Base-by-base conservation (phyloP, 30 jellyfish, hydroid and myxozoan species). In the Cassiopea xamachana region DNA sequence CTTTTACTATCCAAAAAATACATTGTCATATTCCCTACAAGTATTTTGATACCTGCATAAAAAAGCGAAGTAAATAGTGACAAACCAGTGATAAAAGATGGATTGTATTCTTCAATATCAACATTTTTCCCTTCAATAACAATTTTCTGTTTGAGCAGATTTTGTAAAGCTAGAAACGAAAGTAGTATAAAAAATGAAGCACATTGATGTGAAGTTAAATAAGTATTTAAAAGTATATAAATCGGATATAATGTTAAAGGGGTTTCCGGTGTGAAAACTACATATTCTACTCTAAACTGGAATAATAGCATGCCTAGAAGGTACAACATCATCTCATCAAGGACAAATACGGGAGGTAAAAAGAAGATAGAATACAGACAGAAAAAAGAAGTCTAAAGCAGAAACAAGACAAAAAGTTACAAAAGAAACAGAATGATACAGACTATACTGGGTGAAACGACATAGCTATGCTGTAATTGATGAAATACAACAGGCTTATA, bases 1-100 rank as follows among this genome's bases (percentile, higher is more conserved):
- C n/a, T n/a, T n/a, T n/a, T n/a, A n/a, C n/a, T n/a, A n/a, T n/a
- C n/a, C n/a, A n/a, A n/a, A n/a, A n/a, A n/a, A n/a, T n/a, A n/a
- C n/a, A n/a, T n/a, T n/a, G n/a, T n/a, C n/a, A 51, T 69, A 17
- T 69, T 14, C 48, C 48, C 78, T n/a, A n/a, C n/a, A n/a, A n/a
- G n/a, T n/a, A n/a, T n/a, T n/a, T n/a, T n/a, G n/a, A n/a, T n/a
- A n/a, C n/a, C n/a, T n/a, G n/a, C n/a, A n/a, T n/a, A n/a, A n/a
- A n/a, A n/a, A n/a, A n/a, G n/a, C n/a, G n/a, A n/a, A 58, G 13
- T 39, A 73, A 10, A 73, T 2, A 73, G 27, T 73, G 27, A 39
- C 51, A 44, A 1, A 82, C 91, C 91, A 39, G 82, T 64, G 12
- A 60, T 7, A 46, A 82, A 64, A 13, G 73, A 47, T 51, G 69